These are phyloP conservation scores for Cheirogaleus major DNA, from an alignment of 2,797 vertebrate species.

Conservation along the genomic window DNA sequence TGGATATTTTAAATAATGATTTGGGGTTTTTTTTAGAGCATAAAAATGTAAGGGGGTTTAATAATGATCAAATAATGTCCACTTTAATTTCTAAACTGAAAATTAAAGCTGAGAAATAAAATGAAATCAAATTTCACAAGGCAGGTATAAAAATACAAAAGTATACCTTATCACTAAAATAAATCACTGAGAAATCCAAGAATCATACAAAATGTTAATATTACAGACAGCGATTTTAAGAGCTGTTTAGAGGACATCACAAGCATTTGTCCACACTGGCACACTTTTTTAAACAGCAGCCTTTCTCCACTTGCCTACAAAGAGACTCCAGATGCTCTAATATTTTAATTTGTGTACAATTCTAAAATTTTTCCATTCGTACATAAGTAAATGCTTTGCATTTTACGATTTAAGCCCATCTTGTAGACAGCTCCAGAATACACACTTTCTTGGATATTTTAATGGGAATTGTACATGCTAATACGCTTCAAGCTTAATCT, in stretches of 20 bases:
- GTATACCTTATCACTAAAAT: not conserved
- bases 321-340: not conserved
- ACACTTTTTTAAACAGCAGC: not conserved
- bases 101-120: constrained; percentile 45
- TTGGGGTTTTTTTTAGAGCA: not conserved
- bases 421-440: not conserved
- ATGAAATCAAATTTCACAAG: not conserved
- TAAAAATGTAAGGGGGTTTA: not conserved
- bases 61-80: not conserved
- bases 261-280: not conserved
- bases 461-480: constrained; percentile 48
- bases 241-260: not conserved
- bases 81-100: constrained; percentile 56
- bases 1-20: constrained; percentile 24
- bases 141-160: not conserved
- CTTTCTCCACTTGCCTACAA: not conserved
- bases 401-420: not conserved
- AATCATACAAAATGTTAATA: not conserved
- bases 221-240: not conserved
- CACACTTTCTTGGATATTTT: constrained; percentile 31
- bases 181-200: constrained; percentile 2
- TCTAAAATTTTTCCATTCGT: constrained; percentile 37
- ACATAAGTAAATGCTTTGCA: constrained; percentile 33
- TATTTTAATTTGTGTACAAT: constrained; percentile 5
- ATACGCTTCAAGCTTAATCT: constrained; percentile 54